These are phyloP conservation scores for Atherinomorus stipes DNA, from an alignment of 2,113 vertebrate genomes.

Conservation along the genomic window DNA sequence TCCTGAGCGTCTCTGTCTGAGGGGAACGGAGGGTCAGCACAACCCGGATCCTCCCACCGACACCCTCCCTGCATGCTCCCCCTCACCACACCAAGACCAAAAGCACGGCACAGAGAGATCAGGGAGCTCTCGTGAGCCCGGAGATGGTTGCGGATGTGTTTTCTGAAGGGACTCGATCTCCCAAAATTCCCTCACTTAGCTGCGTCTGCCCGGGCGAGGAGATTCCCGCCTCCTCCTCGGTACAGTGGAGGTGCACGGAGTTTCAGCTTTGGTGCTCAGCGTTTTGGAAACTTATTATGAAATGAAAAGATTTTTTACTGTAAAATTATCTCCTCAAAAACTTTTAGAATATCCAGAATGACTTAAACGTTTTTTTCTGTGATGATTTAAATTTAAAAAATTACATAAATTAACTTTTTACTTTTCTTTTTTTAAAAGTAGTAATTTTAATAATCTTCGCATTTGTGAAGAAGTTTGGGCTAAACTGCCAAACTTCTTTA, in stretches of 20 bases:
- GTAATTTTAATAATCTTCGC: no score
- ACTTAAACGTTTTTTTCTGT: no score
- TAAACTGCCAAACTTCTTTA: no score
- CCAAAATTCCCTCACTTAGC: background rate
- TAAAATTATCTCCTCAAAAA: no score
- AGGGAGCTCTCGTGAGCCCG: slow-evolving; percentile 12
- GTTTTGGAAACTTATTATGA: background rate
- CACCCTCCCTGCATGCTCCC: slow-evolving; percentile 47
- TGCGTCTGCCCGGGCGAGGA: background rate
- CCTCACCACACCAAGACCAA: slow-evolving; percentile 12
- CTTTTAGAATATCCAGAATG: no score
- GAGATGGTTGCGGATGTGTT: background rate
- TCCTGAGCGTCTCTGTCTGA: slow-evolving; percentile 17
- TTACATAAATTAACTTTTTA: no score
- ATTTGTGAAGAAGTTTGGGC: no score
- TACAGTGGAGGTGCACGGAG: slow-evolving; percentile 1
- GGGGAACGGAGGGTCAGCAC: slow-evolving; percentile 37
- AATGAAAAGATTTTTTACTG: background rate
- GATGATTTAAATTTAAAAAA: no score
- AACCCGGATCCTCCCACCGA: slow-evolving; percentile 11
- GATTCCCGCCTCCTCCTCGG: background rate
- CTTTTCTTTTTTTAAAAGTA: no score
- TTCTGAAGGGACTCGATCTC: slow-evolving; percentile 21
- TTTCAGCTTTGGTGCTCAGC: background rate
- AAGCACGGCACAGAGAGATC: slow-evolving; percentile 13